Evolutionary conservation across 2,888 invertebrate genomes (phyloP).

Genomic region (Trichopria drosophilae): DNA sequence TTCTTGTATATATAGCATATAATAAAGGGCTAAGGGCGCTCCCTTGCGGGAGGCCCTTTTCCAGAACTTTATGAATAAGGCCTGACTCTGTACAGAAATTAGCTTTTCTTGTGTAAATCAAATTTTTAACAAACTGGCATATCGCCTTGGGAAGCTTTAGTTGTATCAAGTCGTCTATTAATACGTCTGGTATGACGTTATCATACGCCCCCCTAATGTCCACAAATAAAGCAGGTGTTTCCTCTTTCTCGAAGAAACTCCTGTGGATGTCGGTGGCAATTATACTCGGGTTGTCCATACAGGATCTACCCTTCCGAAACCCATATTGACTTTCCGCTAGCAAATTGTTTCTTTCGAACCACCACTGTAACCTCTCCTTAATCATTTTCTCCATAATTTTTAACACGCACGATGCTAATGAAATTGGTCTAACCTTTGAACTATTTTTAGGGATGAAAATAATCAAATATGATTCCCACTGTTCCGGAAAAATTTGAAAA

Average conservation of each 20-base stretch:
- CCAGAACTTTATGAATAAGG: no score
- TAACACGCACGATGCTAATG: slow-evolving; percentile 24
- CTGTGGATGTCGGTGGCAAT: slow-evolving; percentile 15
- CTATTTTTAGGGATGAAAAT: slow-evolving; percentile 28
- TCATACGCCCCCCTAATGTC: slow-evolving; percentile 26
- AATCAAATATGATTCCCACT: slow-evolving; percentile 18
- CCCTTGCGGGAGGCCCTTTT: slow-evolving; percentile 24
- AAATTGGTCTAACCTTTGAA: slow-evolving; percentile 26
- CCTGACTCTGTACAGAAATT: no score
- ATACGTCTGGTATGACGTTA: slow-evolving; percentile 17
- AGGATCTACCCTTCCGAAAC: slow-evolving; percentile 22
- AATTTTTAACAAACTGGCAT: slow-evolving; percentile 18
- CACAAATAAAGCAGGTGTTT: slow-evolving; percentile 12
- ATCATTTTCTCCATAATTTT: slow-evolving; percentile 28
- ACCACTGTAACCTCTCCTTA: slow-evolving; percentile 17
- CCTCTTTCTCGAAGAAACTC: slow-evolving; percentile 12
- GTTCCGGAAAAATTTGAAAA: no score
- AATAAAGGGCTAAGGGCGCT: slow-evolving; percentile 16
- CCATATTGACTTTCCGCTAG: slow-evolving; percentile 21
- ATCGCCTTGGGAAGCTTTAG: slow-evolving; percentile 14
- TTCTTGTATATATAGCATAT: slow-evolving; percentile 21
- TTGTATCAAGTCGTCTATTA: slow-evolving; percentile 23
- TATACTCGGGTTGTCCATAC: slow-evolving; percentile 21
- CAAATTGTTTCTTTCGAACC: slow-evolving; percentile 12
- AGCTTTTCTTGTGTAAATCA: slow-evolving; percentile 14